Evolutionary conservation across 2,797 vertebrate species (phyloP), one percentile per base, ranked within the genome.

Genomic region (Psittacula derbiana): DNA sequence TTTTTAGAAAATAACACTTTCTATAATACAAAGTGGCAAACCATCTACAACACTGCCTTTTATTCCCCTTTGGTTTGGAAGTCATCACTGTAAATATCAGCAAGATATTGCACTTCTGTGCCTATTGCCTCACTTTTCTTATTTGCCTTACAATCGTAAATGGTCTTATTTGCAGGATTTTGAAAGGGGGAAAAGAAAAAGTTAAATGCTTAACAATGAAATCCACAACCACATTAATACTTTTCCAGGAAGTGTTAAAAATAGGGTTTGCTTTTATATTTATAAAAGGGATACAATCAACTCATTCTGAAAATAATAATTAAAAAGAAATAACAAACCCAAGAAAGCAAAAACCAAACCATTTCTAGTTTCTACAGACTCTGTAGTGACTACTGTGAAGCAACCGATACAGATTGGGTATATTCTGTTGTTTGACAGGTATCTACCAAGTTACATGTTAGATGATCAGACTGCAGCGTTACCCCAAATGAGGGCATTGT

Each of bases 1-100:
- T 92, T 49, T 95, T 96, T 87, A 97, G 93, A 97, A 98, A 97
- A 97, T 96, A 98, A 97, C 94, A 96, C 92, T 97, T 97, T 97
- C 73, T 98, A 95, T 97, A 96, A 97, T 97, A 98, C 97, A 98
- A 97, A 93, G 83, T 96, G 96, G 98, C 94, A 97, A 97, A 98
- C 97, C 96, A 88, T 97, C 97, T 97, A 93, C 96, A 95, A 97
- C 97, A 93, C 94, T 95, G 93, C 97, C 86, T 97, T 97, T 97
- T 97, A 96, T 96, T 98, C 97, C 97, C 97, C 96, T 98, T 98
- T 98, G 97, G 97, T 98, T 97, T 98, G 97, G 96, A 98, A 98
- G 96, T 93, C 96, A 96, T 97, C 95, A 92, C 52, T 69, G 88
- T 95, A 97, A 97, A 97, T 95, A 96, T 96, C 90, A 93, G 93